Conservation (phyloP, 2,888 invertebrate genomes). For the Tenthredo amoena region DNA sequence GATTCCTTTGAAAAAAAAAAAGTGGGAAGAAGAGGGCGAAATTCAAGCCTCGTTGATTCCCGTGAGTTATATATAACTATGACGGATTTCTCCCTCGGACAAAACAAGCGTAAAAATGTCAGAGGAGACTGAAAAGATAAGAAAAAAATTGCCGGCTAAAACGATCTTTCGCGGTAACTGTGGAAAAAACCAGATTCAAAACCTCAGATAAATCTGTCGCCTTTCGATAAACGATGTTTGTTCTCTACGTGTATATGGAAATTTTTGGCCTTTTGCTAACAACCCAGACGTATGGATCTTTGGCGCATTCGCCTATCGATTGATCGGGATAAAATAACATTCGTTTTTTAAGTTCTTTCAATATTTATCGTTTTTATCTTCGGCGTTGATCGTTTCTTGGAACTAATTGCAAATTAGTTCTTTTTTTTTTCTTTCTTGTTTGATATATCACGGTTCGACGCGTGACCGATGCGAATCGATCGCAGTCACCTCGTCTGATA, state of each 20-base stretch:
- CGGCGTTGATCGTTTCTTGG: background rate
- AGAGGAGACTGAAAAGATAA: background rate
- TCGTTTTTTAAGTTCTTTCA: background rate
- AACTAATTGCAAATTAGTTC: constrained; percentile 24
- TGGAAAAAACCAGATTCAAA: background rate
- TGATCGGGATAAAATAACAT: background rate
- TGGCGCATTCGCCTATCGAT: background rate
- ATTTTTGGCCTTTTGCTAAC: background rate
- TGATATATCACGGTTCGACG: background rate
- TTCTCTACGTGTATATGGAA: background rate
- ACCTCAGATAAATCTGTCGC: background rate
- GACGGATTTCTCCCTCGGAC: background rate
- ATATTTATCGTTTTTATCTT: background rate
- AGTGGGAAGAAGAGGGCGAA: background rate
- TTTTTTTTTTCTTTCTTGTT: background rate
- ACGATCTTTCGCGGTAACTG: background rate
- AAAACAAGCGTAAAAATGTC: background rate
- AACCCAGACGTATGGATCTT: background rate
- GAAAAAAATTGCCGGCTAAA: background rate
- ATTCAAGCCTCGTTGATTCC: background rate
- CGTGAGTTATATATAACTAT: background rate
- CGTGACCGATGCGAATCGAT: background rate
- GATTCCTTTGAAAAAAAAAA: background rate
- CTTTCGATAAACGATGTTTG: constrained; percentile 5
- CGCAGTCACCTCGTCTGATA: background rate